Base-by-base conservation (phyloP, 1,140 invertebrate genomes). In the Lasaia peninsularis region DNA sequence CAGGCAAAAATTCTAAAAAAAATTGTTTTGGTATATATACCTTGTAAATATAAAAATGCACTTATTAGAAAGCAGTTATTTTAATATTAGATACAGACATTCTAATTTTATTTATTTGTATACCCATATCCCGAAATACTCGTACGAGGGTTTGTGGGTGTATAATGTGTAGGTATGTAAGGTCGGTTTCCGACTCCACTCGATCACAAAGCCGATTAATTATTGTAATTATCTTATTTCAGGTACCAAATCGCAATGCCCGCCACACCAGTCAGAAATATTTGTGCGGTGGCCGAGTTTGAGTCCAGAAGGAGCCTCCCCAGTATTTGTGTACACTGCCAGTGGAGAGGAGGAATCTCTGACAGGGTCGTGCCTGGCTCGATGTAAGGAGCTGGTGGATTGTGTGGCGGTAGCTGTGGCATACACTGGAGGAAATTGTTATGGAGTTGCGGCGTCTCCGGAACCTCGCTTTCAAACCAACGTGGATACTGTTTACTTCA, bases 401-500 rank as follows among this genome's bases (percentile, higher is more conserved):
- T 88, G 85, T 49, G 81, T 64, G 0, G 75, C 80, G 0, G 81
- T 86, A 0, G 57, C 75, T 0, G 67, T 86, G 2, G 67, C 76
- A 0, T 86, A 85, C 60, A 58, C 68, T 16, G 72, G 71, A 54
- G 76, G 86, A 40, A 83, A 73, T 70, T 84, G 84, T 50, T 71
- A 86, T 21, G 80, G 87, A 1, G 37, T 89, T 1, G 71, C 83
- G 0, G 62, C 24, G 4, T 55, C 58, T 0, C 52, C 67, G 0
- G 62, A 67, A n/a, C 56, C 68, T 11, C 60, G 69, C 11, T 70
- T 89, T 5, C 62, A 62, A 9, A 50, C 69, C 0, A 85, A 89
- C 56, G 81, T 82, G 52, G 86, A 89, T 62, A 78, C 78, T 11
- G 78, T 80, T 12, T 88, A 80, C 58, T 90, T 89, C 58, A 80